phyloP scores from a whole-genome alignment of 2,888 invertebrate genomes.

The Euplagia quadripunctaria region DNA sequence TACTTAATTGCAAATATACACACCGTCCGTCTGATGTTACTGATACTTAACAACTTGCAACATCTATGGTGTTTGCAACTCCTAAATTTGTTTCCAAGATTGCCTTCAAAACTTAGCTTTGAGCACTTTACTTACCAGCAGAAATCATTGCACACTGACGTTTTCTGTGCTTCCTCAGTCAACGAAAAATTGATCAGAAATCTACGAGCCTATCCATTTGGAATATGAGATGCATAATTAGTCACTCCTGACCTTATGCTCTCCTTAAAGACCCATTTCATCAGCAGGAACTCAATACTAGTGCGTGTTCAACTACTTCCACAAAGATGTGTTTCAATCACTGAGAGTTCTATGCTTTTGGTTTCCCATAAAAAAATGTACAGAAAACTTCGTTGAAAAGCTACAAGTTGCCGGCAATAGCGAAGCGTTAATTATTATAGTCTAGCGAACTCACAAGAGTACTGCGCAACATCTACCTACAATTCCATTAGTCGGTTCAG shows the following conservation, averaged over 20 bases:
- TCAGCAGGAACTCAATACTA: not conserved
- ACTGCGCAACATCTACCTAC: slow-evolving; percentile 46
- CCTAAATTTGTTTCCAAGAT: too few species aligned
- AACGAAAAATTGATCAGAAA: too few species aligned
- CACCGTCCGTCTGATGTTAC: too few species aligned
- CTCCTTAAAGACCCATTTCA: not conserved
- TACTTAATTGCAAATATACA: too few species aligned
- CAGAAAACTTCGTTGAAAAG: slow-evolving; percentile 3
- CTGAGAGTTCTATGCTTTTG: not conserved
- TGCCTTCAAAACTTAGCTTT: too few species aligned
- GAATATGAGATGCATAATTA: too few species aligned
- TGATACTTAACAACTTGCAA: too few species aligned
- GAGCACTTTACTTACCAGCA: too few species aligned
- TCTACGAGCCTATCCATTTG: too few species aligned
- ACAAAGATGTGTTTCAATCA: not conserved
- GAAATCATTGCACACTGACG: too few species aligned
- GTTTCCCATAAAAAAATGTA: slow-evolving; percentile 5
- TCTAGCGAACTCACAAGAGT: slow-evolving; percentile 77
- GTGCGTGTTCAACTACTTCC: not conserved
- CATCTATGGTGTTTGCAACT: too few species aligned
- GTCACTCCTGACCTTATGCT: not conserved
- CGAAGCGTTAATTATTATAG: slow-evolving; percentile 80
- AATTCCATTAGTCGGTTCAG: slow-evolving; percentile 35
- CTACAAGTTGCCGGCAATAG: slow-evolving; percentile 53
- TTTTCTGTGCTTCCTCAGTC: too few species aligned